Base-by-base conservation (phyloP, 2,888 invertebrate genomes). In the Platycnemis pennipes region DNA sequence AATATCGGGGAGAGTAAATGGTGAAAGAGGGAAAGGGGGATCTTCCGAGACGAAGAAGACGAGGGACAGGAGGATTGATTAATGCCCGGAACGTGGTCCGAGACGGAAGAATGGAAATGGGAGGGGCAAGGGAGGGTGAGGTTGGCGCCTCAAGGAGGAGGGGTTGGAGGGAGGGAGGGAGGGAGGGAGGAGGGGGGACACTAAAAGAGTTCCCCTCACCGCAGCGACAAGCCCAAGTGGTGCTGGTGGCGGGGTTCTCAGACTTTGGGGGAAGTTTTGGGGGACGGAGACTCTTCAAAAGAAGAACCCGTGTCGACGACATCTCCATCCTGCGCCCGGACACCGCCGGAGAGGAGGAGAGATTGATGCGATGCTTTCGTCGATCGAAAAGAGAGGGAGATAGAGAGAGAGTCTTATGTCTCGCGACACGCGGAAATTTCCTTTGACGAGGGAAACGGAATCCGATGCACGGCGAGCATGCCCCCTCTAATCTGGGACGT, bases 71-170 rank as follows among this genome's bases (percentile, higher is more conserved):
- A 31, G 45, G 49, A 53, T 53, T 49, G 53, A 53, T 49, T 49
- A 77, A 77, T 77, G 77, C 77, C 37, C 31, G 3, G 77, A 77
- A 77, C 77, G 16, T 37, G 77, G 77, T 77, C 77, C 77, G 77
- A 31, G 37, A 37, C n/a, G 63, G n/a, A n/a, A 63, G 63, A n/a
- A 63, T 63, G n/a, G 63, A 63, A 63, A 63, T 5, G 5, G 63
- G 63, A 63, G 26, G n/a, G 63, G 2, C 26, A 26, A 5, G 31
- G 69, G 77, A 63, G 8, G 37, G 77, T 31, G 69, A 69, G 69
- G 69, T 31, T 7, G 77, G 37, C 11, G 49, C 19, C 19, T 49
- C 19, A 19, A 49, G 49, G 49, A 13, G 77, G 37, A 37, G 77
- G 13, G 26, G 26, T 26, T 1, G 63, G 26, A 63, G 16, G 63